Base-by-base conservation (phyloP, 64 coral and sea anemone species). In the Acropora tenuis region DNA sequence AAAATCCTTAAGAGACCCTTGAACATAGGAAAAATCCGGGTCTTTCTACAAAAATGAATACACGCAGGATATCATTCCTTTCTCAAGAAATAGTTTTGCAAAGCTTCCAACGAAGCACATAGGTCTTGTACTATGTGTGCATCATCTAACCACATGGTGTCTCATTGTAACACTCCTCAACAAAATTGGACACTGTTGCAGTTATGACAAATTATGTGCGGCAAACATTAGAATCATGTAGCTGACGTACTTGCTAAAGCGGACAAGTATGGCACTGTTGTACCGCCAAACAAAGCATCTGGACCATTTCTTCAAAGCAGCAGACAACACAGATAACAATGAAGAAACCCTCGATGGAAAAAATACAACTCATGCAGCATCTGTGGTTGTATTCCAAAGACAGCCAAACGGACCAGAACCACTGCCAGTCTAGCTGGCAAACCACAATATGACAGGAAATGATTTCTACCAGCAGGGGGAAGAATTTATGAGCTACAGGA, bases 321-420 rank as follows among this genome's bases (percentile, higher is more conserved):
- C 52, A 55, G 52, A 55, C 52, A 79, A 47, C 41, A 79, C 77
- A 79, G 77, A 79, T n/a, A 46, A 43, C 41, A 79, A 79, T 4
- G 77, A 13, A 79, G 41, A 79, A 79, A 79, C 77, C 3, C 53
- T 79, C 47, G 43, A 79, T 79, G 41, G 77, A 8, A 19, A 45
- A 52, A 79, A 79, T 52, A 43, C 77, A 17, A 68, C 47, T 61
- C 55, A 85, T 43, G 82, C 82, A 30, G 66, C 52, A 57, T 86
- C 19, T 60, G 69, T 86, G 83, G 19, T 67, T 86, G 83, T 69
- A 47, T 86, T 86, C 60, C 53, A 86, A 45, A 43, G 69, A 86
- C 66, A 41, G 83, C 60, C 55, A 65, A 68, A 86, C 69, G 83
- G 83, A 65, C 83, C 47, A 86, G 17, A 65, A 86, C 83, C 60